Base-by-base conservation (phyloP, 1,140 invertebrate genomes). In the Spodoptera litura region DNA sequence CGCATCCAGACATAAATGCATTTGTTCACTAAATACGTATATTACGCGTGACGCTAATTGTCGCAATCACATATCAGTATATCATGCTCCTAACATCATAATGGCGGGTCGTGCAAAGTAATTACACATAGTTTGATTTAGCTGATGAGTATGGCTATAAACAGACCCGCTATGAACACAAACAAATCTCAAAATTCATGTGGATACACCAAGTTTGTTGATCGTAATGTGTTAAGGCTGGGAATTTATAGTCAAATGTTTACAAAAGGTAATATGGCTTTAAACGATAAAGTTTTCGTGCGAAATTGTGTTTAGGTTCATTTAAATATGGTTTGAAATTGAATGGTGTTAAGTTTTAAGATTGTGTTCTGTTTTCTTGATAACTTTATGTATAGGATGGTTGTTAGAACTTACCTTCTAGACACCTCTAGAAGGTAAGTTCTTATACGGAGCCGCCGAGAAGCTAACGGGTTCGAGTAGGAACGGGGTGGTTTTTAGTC, bases 71-170 rank as follows among this genome's bases (percentile, higher is more conserved):
- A 27, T 59, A 52, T 59, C 35, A 52, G 61, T 68, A 75, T 75
- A 75, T 75, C 59, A 62, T 75, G 59, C 25, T 11, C 73, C 52
- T 75, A 75, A 75, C 58, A 64, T 49, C 27, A 75, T 62, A 75
- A 75, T 64, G 27, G 44, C 15, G 64, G 44, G 31, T 80, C 49
- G 74, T 76, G 73, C 71, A 61, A 71, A 61, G 62, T 71, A 71
- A 76, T 71, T 76, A 76, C 73, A 72, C 73, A 58, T 62, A 75
- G 73, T 75, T 80, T 70, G 73, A 80, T 76, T 80, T 76, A 58
- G 62, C 49, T 51, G 49, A 76, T 76, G 73, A 62, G 58, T 38
- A 58, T 74, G 27, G 25, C 25, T 27, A 70, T 55, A 74, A 74
- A 59, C 20, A 38, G 38, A 13, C 12, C 13, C 2, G 10, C 20